Conservation (phyloP, 2,797 vertebrate species). For the Anolis apletophallus region DNA sequence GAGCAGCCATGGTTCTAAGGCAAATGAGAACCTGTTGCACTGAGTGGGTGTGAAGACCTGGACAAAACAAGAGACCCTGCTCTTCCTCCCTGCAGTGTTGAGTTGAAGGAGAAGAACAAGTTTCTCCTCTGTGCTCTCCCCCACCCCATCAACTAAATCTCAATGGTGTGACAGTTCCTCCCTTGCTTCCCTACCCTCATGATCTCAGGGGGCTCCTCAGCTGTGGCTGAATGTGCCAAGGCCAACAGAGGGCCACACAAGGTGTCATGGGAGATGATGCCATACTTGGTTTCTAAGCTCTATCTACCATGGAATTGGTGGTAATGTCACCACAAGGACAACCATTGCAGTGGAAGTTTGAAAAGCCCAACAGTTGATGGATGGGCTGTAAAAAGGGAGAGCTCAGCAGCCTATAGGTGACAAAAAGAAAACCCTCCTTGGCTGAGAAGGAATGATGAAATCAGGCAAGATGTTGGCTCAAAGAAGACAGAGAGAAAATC, state of each 20-base stretch:
- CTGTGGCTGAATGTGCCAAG: constrained; percentile 71
- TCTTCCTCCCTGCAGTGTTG: constrained; percentile 48
- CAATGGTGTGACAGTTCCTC: constrained; percentile 35
- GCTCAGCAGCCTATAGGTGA: background rate
- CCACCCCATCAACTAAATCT: constrained; percentile 22
- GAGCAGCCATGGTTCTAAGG: background rate
- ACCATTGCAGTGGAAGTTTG: constrained; percentile 34
- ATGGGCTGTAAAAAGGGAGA: background rate
- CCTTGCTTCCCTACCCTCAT: background rate
- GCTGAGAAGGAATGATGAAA: background rate
- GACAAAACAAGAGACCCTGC: constrained; percentile 58
- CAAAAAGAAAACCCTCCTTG: background rate
- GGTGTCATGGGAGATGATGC: background rate
- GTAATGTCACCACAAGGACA: constrained; percentile 38
- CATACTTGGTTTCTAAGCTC: constrained; percentile 45
- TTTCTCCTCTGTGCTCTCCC: constrained; percentile 36
- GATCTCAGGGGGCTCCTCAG: constrained; percentile 50
- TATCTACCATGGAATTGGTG: constrained; percentile 34
- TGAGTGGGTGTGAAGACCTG: constrained; percentile 29
- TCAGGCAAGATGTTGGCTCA: fast-evolving
- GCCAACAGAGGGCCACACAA: constrained; percentile 42
- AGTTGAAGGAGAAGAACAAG: fast-evolving
- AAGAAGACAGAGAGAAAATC: constrained; percentile 2
- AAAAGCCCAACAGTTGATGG: background rate
- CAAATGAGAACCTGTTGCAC: constrained; percentile 30